Base-by-base conservation (phyloP, 2,113 vertebrate species). In the Anguilla rostrata region DNA sequence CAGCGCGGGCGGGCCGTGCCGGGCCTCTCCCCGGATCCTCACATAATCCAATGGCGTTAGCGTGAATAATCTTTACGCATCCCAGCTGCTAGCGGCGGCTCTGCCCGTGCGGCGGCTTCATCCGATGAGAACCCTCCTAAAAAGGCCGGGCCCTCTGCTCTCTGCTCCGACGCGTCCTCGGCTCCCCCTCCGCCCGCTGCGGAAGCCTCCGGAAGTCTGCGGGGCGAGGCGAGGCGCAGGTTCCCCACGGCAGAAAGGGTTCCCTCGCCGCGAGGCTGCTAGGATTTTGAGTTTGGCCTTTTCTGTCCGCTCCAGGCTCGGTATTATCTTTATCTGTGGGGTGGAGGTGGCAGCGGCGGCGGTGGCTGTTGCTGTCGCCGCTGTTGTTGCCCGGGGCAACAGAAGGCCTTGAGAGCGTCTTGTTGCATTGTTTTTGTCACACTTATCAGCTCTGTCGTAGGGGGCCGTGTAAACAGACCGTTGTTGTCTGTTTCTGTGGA, bases 261-360 rank as follows among this genome's bases (percentile, higher is more conserved):
- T 22, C 12, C 14, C n/a, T n/a, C 12, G n/a, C 34, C 26, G 26
- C n/a, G n/a, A 26, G 71, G 71, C 71, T n/a, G 5, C n/a, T 34
- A 3, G 26, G 71, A 34, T 34, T 75, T 12, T 9, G 22, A 1
- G 8, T 29, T 29, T 75, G 0, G 26, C 26, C 5, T 9, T 75
- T 34, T 75, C 83, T 87, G 85, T 90, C 85, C 90, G 49, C 86
- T 87, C 46, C 57, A 57, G 80, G 87, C 85, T 85, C 83, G 57
- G 85, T 89, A 87, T 2, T 41, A 78, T 85, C 39, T 87, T 88
- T 88, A 87, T 90, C 87, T 88, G 87, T 75, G 46, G 87, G 90
- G 71, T 8, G 89, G 87, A 87, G 88, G 85, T 60, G 5, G 71
- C n/a, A 0, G 71, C 34, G 5, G 71, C n/a, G 5, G 71, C 34